Base-by-base conservation (phyloP, 1,140 invertebrate species). In the Sycobia sp. region DNA sequence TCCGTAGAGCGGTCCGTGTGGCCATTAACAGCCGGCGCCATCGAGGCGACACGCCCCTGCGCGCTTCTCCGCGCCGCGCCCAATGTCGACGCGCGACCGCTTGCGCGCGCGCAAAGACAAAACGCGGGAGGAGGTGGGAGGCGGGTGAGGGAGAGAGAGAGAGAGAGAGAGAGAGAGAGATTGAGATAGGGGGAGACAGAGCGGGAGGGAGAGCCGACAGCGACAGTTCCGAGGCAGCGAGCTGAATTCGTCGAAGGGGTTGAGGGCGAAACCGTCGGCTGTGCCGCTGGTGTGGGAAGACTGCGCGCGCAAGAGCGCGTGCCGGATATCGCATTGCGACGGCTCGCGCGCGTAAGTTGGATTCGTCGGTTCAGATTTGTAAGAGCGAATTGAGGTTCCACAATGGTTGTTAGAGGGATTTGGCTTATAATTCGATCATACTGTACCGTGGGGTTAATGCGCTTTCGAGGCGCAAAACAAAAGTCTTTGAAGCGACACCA, bases 1-100 rank as follows among this genome's bases (percentile, higher is more conserved):
- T 82, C 80, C 81, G 79, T n/a, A n/a, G n/a, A n/a, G 79, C 76
- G 75, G 77, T 70, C 78, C 72, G 76, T n/a, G n/a, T 78, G 73
- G 78, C 79, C 79, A 82, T 82, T 82, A 82, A 75, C 76, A 80
- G 77, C 75, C 80, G 80, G 80, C 80, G 80, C 80, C 80, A 82
- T 81, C 76, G 77, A 80, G 80, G 77, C 80, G 80, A 82, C 79
- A 82, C 80, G 80, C 79, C 79, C 49, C 55, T 49, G 32, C 55
- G 76, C 76, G 77, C 76, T 71, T 72, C 73, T n/a, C 29, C 20
- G 16, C 39, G 27, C 16, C 41, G 20, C 41, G 50, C 47, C 32
- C 20, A 74, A 75, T 71, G 73, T 76, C 77, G 73, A 73, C 69
- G 71, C 69, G 67, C 70, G 70, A 71, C 67, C 68, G 69, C 69